Conservation (phyloP, 2,888 invertebrate genomes). For the Elmis aenea region DNA sequence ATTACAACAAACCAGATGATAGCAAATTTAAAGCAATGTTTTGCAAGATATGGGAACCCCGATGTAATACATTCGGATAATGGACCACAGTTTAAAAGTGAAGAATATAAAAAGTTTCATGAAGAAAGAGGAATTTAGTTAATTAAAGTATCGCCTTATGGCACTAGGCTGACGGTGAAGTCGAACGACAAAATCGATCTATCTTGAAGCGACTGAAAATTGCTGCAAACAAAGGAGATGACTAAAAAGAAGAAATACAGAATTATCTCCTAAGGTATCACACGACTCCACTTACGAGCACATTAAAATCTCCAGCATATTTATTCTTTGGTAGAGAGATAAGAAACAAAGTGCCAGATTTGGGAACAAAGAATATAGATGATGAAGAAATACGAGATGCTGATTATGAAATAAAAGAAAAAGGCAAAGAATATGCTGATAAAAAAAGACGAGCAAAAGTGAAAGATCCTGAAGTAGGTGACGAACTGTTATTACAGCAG, state of each 20-base stretch:
- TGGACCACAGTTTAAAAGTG: constrained; percentile 21
- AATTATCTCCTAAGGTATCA: constrained; percentile 24
- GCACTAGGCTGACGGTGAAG: constrained; percentile 28
- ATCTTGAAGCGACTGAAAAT: constrained; percentile 18
- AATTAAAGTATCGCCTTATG: constrained; percentile 16
- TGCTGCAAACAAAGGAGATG: constrained; percentile 8
- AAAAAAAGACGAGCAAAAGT: constrained; percentile 4
- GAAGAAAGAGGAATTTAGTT: constrained; percentile 9
- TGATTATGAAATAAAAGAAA: constrained; percentile 6
- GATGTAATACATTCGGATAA: constrained; percentile 22
- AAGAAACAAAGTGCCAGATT: constrained; percentile 23
- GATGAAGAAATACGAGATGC: constrained; percentile 7
- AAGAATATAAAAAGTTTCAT: constrained; percentile 19
- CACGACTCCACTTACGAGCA: constrained; percentile 28
- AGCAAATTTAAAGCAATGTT: constrained; percentile 19
- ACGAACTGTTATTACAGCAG: constrained; percentile 1
- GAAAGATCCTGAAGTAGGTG: constrained; percentile 2
- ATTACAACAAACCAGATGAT: constrained; percentile 17
- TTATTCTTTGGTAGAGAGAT: constrained; percentile 21
- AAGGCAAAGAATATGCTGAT: constrained; percentile 4
- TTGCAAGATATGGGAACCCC: constrained; percentile 23
- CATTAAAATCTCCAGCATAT: constrained; percentile 27
- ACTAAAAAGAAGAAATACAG: constrained; percentile 23
- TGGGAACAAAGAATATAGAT: neutral
- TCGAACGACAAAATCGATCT: constrained; percentile 24